A percentile compares a stretch with the other conserved stretches of the same genome.
These are phyloP conservation scores for Stegodyphus dumicola DNA, from an alignment of 1,140 invertebrate species.

Conservation along the genomic window DNA sequence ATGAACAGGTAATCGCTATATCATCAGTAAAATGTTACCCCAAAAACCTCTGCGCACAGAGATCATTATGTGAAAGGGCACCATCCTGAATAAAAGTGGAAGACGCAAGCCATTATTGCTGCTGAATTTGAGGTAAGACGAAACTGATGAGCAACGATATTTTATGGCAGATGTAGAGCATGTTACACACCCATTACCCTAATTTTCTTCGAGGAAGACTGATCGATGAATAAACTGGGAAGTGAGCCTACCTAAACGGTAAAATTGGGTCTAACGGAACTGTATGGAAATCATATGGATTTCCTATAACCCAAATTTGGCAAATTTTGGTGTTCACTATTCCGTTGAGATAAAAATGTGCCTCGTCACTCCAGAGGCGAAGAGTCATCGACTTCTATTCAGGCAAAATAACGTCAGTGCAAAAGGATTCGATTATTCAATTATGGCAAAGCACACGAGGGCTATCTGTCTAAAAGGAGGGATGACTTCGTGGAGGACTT, in stretches of 20 bases:
- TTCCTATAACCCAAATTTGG: background rate
- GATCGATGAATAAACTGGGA: background rate
- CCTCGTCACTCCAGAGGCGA: background rate
- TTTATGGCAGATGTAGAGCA: background rate
- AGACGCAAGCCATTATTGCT: too few relatives aligned
- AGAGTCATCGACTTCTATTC: background rate
- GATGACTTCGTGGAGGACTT: too few relatives aligned
- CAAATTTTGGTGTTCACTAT: background rate
- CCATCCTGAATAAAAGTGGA: too few relatives aligned
- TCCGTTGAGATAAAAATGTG: background rate
- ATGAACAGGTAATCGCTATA: too few relatives aligned
- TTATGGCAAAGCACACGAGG: too few relatives aligned
- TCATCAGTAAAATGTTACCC: too few relatives aligned
- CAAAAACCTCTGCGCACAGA: too few relatives aligned
- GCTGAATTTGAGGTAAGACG: too few relatives aligned
- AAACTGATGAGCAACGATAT: background rate
- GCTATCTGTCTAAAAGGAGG: too few relatives aligned
- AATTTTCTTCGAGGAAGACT: background rate
- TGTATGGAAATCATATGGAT: background rate
- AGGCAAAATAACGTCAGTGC: background rate
- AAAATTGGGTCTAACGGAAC: background rate
- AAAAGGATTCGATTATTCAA: too few relatives aligned
- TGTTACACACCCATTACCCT: background rate
- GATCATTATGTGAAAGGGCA: too few relatives aligned
- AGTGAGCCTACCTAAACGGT: background rate